A percentile compares a stretch with the other conserved stretches of the same genome.
phyloP scores from a whole-genome alignment of 2,888 invertebrate genomes.

The Lomographa bimaculata region DNA sequence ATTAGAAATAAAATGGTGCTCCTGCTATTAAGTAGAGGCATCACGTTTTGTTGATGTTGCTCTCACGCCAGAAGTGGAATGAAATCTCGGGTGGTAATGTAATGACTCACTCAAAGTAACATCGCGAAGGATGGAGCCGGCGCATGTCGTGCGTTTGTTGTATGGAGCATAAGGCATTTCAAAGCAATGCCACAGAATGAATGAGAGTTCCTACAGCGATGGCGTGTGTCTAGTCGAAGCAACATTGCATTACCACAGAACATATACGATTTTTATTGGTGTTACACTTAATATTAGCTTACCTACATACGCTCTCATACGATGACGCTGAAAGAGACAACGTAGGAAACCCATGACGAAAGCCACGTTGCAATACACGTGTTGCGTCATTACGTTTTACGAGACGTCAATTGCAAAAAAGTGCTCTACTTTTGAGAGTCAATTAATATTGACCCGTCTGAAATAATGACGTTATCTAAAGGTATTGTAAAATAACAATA shows the following conservation, averaged over 20 bases:
- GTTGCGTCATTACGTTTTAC: conserved; percentile 20
- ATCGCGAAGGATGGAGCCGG: conserved; percentile 24
- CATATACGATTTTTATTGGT: conserved; percentile 28
- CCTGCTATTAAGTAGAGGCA: conserved; percentile 52
- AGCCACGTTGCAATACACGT: conserved; percentile 31
- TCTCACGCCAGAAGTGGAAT: conserved; percentile 46
- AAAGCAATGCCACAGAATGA: conserved; percentile 7
- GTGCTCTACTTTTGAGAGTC: conserved; percentile 16
- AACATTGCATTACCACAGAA: conserved; percentile 17
- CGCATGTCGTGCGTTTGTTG: conserved; percentile 16
- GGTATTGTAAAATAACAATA: neutral
- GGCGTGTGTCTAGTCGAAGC: conserved; percentile 28
- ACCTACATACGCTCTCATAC: conserved; percentile 40
- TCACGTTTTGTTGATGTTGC: conserved; percentile 53
- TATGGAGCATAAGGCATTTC: conserved; percentile 21
- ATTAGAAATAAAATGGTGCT: conserved; percentile 50
- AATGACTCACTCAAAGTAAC: conserved; percentile 29
- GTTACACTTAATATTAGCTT: conserved; percentile 51
- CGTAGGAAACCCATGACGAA: conserved; percentile 54
- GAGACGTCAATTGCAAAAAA: conserved; percentile 21
- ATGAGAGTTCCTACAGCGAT: conserved; percentile 10
- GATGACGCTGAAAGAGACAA: conserved; percentile 54
- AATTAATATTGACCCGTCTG: conserved; percentile 17
- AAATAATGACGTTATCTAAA: conserved; percentile 14
- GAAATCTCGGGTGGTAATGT: conserved; percentile 30